A percentile compares a stretch with the other conserved stretches of the same genome.
These are phyloP conservation scores for Xestia sexstrigata DNA, from an alignment of 2,888 invertebrate species.

Conservation along the genomic window DNA sequence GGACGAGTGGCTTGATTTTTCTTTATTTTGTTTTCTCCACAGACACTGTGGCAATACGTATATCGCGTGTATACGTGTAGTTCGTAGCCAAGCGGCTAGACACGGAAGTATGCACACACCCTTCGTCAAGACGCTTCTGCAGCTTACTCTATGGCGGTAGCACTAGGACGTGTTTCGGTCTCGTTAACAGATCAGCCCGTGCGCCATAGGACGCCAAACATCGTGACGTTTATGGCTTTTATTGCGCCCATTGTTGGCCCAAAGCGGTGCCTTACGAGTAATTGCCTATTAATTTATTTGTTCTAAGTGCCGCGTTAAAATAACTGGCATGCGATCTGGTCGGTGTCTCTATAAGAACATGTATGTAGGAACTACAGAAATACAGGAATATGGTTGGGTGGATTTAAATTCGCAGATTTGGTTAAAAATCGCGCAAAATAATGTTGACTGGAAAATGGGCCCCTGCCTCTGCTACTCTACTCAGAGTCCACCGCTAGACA, in stretches of 20 bases:
- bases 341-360: conserved; percentile 4
- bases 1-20: not conserved
- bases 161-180: conserved; percentile 83
- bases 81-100: not conserved
- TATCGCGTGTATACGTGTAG: not conserved
- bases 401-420: not conserved
- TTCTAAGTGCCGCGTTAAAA: conserved; percentile 60
- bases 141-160: conserved; percentile 74
- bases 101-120: conserved; percentile 36
- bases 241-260: conserved; percentile 82
- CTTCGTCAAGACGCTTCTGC: conserved; percentile 35
- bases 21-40: not conserved
- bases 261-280: conserved; percentile 77
- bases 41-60: not conserved
- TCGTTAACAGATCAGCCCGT: conserved; percentile 86
- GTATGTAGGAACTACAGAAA: not conserved
- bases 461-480: not conserved
- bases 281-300: conserved; percentile 77
- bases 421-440: rapidly evolving
- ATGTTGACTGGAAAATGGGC: not conserved
- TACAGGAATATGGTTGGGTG: not conserved
- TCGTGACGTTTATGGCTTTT: conserved; percentile 86
- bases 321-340: conserved; percentile 51
- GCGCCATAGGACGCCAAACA: conserved; percentile 85
- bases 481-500: not conserved